Evolutionary conservation across 37 sponge, comb jelly and placozoan species (phyloP), one percentile per base, ranked within the genome.

Genomic region (Chondrosia reniformis): DNA sequence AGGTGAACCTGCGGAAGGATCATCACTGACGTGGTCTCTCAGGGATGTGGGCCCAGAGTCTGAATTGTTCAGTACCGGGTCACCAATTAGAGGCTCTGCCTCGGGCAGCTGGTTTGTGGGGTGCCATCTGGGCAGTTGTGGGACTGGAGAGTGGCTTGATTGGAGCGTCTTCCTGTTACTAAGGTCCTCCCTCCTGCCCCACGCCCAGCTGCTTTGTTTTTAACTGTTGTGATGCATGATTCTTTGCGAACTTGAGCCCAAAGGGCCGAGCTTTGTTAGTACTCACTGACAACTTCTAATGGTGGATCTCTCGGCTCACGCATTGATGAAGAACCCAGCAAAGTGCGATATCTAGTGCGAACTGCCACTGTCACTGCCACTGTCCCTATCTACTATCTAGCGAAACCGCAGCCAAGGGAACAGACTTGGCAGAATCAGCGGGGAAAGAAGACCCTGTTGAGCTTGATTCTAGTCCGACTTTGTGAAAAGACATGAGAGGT

Each of bases 271-370:
- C 58, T 0, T n/a, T n/a, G 42, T 22, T 13, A 83, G 77, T 34
- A 66, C 46, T 0, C 46, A 78, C n/a, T 7, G 12, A 89, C 85
- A 85, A 89, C 86, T 86, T 82, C 78, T 74, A 86, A 86, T 81
- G 87, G 91, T 85, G 91, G 86, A 90, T 80, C 91, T 79, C 86
- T 90, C 57, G 91, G 91, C 86, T 90, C 86, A 87, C 80, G 92
- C 76, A 77, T 87, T 82, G 92, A 91, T 86, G 87, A 91, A 86
- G 87, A 91, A 84, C 85, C 85, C 80, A 84, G 84, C 84, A 73
- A 91, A 71, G 83, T 87, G 85, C 88, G 87, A 91, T 87, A 91
- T 64, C 63, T 87, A 87, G 84, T 91, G 92, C 76, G 92, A 91
- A 91, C 87, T 91, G 92, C 92, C n/a, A n/a, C n/a, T n/a, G n/a